Conservation (phyloP, 2,888 invertebrate species). For the Sympetrum striolatum region DNA sequence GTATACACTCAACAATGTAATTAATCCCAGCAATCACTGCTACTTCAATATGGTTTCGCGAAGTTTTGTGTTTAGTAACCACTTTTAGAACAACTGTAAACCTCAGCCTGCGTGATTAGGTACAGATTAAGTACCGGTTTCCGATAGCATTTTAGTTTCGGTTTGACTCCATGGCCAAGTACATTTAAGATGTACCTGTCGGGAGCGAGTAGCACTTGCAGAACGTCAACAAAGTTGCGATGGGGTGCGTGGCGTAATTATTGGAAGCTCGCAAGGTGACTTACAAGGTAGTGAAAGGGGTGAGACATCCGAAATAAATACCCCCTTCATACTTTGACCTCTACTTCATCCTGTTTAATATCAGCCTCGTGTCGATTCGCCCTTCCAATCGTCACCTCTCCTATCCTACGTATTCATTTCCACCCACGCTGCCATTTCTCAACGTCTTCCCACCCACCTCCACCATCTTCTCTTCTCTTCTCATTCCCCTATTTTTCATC, state of each 20-base stretch:
- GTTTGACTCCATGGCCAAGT: too few species aligned
- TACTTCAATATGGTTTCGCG: too few species aligned
- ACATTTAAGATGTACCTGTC: not conserved
- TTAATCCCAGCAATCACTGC: too few species aligned
- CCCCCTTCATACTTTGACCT: conserved; percentile 29
- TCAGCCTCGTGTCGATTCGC: not conserved
- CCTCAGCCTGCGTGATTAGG: too few species aligned
- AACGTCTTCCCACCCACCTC: not conserved
- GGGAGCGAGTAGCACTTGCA: not conserved
- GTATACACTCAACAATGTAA: too few species aligned
- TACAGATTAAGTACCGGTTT: too few species aligned
- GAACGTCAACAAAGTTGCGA: not conserved
- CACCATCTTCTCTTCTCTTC: not conserved
- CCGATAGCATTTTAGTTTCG: too few species aligned
- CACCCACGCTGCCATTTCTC: not conserved
- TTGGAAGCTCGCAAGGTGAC: conserved; percentile 41
- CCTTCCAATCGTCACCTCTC: not conserved
- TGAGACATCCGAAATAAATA: not conserved
- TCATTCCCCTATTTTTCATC: not conserved
- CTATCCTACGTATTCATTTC: not conserved
- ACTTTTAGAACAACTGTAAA: too few species aligned
- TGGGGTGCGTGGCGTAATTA: conserved; percentile 11
- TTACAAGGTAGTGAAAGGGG: conserved; percentile 1
- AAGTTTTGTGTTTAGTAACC: too few species aligned
- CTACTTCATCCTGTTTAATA: conserved; percentile 15